phyloP scores from a whole-genome alignment of 1,140 invertebrate species.

The Procambarus virginalis region DNA sequence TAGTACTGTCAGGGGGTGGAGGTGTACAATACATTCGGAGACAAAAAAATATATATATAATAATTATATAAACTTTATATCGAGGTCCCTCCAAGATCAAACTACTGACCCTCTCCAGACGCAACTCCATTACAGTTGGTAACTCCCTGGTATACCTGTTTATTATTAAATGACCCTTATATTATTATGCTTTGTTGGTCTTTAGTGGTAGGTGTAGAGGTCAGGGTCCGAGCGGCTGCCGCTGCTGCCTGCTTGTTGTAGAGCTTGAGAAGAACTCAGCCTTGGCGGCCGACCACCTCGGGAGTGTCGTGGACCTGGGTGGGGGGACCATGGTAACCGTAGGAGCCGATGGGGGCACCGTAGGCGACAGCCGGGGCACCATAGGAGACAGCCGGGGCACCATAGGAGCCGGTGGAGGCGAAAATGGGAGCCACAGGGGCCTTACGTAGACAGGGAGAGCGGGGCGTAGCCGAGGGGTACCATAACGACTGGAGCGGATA shows the following conservation, averaged over 20 bases:
- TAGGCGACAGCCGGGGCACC: neutral
- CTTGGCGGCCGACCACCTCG: neutral
- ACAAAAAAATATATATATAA: neutral
- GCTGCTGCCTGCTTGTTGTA: conserved; percentile 2
- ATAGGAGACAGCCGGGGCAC: neutral
- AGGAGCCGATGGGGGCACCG: neutral
- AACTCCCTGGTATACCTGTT: no score
- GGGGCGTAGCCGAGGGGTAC: neutral
- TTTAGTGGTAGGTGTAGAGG: conserved; percentile 2
- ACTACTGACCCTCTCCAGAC: no score
- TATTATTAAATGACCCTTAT: no score
- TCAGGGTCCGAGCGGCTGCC: neutral
- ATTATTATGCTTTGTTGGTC: neutral
- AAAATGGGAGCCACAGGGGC: neutral
- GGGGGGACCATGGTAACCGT: no score
- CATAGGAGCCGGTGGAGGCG: neutral
- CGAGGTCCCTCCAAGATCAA: no score
- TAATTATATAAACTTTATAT: no score
- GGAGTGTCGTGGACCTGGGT: neutral
- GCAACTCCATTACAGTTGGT: no score
- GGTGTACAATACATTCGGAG: neutral
- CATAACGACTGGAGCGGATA: conserved; percentile 3
- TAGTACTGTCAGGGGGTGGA: no score
- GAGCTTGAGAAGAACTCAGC: conserved; percentile 2
- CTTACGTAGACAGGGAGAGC: neutral